These are phyloP conservation scores for Pampus argenteus DNA, from an alignment of 2,797 vertebrate genomes.

Conservation along the genomic window DNA sequence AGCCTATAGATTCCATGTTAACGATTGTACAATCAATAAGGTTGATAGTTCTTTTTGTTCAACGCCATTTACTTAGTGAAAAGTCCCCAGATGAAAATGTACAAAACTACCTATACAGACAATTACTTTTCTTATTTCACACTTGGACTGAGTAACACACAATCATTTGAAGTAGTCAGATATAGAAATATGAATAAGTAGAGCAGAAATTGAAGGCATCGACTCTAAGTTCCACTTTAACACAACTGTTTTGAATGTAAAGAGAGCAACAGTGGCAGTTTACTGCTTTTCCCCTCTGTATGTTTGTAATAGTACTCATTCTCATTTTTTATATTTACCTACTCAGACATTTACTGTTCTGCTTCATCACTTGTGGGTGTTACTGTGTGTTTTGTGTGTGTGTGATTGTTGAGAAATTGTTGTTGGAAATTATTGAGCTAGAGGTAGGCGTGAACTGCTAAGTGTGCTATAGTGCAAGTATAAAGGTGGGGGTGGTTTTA, in stretches of 20 bases:
- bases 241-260: conserved; percentile 35
- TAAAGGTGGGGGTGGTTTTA: neutral
- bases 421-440: conserved; percentile 10
- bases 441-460: neutral
- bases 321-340: conserved; percentile 38
- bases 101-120: neutral
- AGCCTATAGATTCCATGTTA: conserved; percentile 8
- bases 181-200: neutral
- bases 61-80: neutral
- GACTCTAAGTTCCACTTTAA: conserved; percentile 3
- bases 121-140: neutral
- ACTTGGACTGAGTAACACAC: neutral
- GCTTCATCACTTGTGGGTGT: conserved; percentile 7
- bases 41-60: neutral
- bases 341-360: conserved; percentile 5
- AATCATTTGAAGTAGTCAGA: neutral
- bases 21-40: neutral
- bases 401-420: neutral
- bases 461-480: neutral
- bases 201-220: neutral
- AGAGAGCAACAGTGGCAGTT: conserved; percentile 17
- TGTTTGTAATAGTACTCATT: conserved; percentile 38
- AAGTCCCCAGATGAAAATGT: neutral
- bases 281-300: conserved; percentile 24
- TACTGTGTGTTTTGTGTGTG: conserved; percentile 2